Percentiles rank a stretch among this genome's conserved stretches.
These are phyloP conservation scores for Nesospiza acunhae DNA, from an alignment of 2,113 vertebrate species.

Conservation along the genomic window DNA sequence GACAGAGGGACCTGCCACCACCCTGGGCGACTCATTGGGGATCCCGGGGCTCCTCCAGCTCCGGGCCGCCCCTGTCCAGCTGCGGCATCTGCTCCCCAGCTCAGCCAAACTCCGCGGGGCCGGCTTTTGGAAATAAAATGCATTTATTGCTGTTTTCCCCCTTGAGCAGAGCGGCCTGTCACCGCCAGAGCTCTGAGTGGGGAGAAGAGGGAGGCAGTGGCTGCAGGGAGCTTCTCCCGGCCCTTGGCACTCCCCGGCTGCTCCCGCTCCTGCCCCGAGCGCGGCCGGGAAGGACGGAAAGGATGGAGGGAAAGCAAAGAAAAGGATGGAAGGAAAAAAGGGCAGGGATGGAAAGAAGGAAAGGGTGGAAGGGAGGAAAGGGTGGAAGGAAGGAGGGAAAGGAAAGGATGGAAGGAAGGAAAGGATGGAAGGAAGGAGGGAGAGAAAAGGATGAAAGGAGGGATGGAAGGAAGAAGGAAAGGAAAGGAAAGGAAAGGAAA, in stretches of 20 bases:
- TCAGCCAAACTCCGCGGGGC: neutral
- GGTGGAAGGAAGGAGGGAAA: too few species aligned
- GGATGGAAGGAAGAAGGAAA: too few species aligned
- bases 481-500: too few species aligned
- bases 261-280: neutral
- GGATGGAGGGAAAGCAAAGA: neutral
- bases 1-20: neutral
- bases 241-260: neutral
- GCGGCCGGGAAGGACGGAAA: neutral
- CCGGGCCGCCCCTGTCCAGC: neutral
- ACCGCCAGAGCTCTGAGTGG: neutral
- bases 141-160: fast-evolving
- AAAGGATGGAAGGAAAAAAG: too few species aligned
- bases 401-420: too few species aligned
- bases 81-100: neutral
- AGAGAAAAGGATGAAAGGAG: too few species aligned
- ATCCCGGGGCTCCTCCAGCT: neutral
- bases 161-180: neutral
- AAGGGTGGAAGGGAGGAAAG: too few species aligned
- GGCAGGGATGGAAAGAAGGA: too few species aligned
- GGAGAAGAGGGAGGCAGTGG: neutral
- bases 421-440: too few species aligned
- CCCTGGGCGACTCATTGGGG: neutral
- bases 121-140: fast-evolving
- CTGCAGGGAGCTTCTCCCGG: neutral